A percentile compares a stretch with the other conserved stretches of the same genome.
phyloP scores from a whole-genome alignment of 2,797 vertebrate genomes.

The Lepus townsendii region DNA sequence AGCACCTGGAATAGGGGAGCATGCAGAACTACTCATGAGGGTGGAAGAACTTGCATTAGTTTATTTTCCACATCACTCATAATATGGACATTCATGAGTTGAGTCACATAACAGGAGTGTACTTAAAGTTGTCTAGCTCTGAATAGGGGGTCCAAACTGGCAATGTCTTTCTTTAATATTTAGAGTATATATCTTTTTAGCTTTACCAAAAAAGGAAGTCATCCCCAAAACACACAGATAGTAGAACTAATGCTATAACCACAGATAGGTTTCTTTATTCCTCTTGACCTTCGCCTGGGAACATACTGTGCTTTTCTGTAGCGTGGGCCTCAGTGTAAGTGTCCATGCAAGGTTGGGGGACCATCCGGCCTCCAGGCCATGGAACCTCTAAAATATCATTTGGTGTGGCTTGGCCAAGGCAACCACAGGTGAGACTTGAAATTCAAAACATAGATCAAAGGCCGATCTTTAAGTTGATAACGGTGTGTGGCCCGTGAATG shows the following conservation, averaged over 20 bases:
- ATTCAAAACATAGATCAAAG: no score
- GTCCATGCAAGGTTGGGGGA: not conserved
- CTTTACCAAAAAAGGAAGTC: not conserved
- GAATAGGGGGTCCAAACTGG: not conserved
- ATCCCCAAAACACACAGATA: not conserved
- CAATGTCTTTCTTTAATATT: not conserved
- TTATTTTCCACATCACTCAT: not conserved
- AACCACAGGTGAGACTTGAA: no score
- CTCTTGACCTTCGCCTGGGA: not conserved
- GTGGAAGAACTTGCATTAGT: not conserved
- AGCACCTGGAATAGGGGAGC: not conserved
- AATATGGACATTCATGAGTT: not conserved
- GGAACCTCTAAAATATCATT: no score
- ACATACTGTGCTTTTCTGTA: not conserved
- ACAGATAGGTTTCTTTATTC: not conserved
- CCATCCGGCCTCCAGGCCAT: no score
- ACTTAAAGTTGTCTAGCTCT: constrained; percentile 18
- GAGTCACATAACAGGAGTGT: not conserved
- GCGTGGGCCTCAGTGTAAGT: not conserved
- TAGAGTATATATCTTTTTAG: constrained; percentile 23
- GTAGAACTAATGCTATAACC: not conserved
- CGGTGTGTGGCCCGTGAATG: no score
- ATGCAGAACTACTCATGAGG: not conserved
- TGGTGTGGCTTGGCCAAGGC: no score
- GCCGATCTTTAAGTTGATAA: no score